Percentiles rank a stretch among this genome's conserved stretches.
Conservation (phyloP, 2,113 vertebrate genomes). For the Oostethus manadensis region DNA sequence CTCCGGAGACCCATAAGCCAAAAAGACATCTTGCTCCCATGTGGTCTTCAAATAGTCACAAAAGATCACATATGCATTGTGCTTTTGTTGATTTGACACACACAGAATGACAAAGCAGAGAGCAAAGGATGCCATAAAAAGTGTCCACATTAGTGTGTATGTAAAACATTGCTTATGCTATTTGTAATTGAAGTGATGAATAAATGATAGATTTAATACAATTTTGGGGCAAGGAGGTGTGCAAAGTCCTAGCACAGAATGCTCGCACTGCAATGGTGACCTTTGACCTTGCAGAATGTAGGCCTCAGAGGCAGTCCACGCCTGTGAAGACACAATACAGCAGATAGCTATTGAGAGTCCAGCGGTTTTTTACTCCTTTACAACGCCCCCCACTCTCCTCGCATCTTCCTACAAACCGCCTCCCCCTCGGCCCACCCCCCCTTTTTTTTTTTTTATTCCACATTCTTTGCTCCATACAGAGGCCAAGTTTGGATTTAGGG, state of each 20-base stretch:
- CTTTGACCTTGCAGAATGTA: conserved; percentile 59
- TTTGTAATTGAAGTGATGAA: conserved; percentile 1
- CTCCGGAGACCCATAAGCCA: too few species aligned
- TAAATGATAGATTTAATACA: conserved; percentile 9
- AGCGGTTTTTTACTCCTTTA: conserved; percentile 66
- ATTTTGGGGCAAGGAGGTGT: conserved; percentile 6
- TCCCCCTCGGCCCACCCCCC: background rate
- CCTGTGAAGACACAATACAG: conserved; percentile 58
- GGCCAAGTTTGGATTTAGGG: conserved; percentile 61
- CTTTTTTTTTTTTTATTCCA: background rate
- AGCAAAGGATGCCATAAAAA: background rate
- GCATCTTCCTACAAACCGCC: conserved; percentile 13
- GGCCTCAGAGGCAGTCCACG: conserved; percentile 47
- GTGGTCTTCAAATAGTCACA: too few species aligned
- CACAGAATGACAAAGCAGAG: too few species aligned
- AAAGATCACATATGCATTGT: too few species aligned
- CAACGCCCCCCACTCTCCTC: conserved; percentile 34
- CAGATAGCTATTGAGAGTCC: conserved; percentile 56
- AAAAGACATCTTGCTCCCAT: too few species aligned
- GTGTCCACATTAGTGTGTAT: too few species aligned
- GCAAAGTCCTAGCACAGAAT: conserved; percentile 40
- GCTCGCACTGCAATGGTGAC: conserved; percentile 47
- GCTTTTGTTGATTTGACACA: too few species aligned
- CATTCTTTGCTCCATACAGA: conserved; percentile 39
- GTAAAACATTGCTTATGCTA: background rate